Percentiles rank a stretch among this genome's conserved stretches.
Conservation (phyloP, 2,888 invertebrate species). For the Melinaea menophilus region DNA sequence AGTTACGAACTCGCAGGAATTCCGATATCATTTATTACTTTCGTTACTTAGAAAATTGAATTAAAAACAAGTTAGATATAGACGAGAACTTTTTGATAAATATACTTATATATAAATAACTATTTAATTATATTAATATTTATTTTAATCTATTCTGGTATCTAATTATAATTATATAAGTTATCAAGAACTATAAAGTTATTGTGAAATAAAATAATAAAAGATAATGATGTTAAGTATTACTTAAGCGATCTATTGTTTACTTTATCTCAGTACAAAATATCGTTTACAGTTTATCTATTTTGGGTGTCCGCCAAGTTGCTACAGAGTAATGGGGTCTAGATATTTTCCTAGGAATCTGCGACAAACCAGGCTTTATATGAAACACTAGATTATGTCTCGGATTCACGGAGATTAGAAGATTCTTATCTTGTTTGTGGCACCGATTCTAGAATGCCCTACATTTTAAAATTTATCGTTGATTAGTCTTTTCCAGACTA, state of each 20-base stretch:
- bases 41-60: neutral
- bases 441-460: constrained; percentile 4
- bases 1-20: neutral
- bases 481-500: neutral
- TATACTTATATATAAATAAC: no score
- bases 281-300: constrained; percentile 26
- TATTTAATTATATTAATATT: no score
- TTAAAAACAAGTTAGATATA: neutral
- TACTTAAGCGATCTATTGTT: constrained; percentile 10
- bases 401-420: constrained; percentile 17
- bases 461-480: neutral
- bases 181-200: no score
- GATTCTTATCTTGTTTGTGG: constrained; percentile 13
- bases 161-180: no score
- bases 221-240: constrained; percentile 5
- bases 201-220: no score
- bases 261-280: constrained; percentile 13
- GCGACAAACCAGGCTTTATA: constrained; percentile 24
- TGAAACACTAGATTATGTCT: constrained; percentile 25
- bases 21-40: neutral
- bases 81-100: no score
- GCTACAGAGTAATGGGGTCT: constrained; percentile 19
- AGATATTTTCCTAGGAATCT: constrained; percentile 23
- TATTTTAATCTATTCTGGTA: no score
- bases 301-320: constrained; percentile 31